Evolutionary conservation across 2,888 invertebrate species (phyloP), one percentile per base, ranked within the genome.

Genomic region (Teinopalpus imperialis): DNA sequence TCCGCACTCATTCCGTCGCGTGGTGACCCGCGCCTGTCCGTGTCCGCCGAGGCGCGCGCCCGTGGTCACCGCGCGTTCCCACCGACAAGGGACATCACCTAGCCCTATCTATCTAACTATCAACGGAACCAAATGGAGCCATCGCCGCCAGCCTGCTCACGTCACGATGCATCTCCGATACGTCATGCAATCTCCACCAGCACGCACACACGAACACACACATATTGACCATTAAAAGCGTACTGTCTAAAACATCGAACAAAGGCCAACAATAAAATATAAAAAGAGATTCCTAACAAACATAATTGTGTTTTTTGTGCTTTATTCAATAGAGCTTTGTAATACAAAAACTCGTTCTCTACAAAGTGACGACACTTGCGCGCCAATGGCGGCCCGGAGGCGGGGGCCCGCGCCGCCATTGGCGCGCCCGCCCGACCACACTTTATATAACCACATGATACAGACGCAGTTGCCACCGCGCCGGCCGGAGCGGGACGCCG

Each of bases 361-460:
- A 86, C 86, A 87, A 82, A 86, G 86, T 82, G 85, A 87, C 87
- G 82, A 79, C 85, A 86, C 85, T 86, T 85, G 51, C 46, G 52
- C 53, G 61, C 89, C 89, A 89, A 89, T 88, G 48, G 54, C 47
- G 16, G 40, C 4, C 10, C 59, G 56, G 76, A 71, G 83, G 85
- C 82, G 83, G 78, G 66, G 72, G 88, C 50, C 46, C 61, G 45
- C 43, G 48, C 53, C 55, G 51, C 52, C 56, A 50, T n/a, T n/a
- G n/a, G n/a, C n/a, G n/a, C n/a, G n/a, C 78, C 72, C 74, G 72
- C 70, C 85, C 86, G 77, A 80, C 78, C 76, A 86, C 86, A 87
- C 81, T 87, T 87, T 87, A 86, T 86, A 87, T 87, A 87, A 82
- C 85, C 79, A 76, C 76, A 77, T 85, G 88, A 87, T 89, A 88